Conservation (phyloP, 2,797 vertebrate species). For the Lepus townsendii region DNA sequence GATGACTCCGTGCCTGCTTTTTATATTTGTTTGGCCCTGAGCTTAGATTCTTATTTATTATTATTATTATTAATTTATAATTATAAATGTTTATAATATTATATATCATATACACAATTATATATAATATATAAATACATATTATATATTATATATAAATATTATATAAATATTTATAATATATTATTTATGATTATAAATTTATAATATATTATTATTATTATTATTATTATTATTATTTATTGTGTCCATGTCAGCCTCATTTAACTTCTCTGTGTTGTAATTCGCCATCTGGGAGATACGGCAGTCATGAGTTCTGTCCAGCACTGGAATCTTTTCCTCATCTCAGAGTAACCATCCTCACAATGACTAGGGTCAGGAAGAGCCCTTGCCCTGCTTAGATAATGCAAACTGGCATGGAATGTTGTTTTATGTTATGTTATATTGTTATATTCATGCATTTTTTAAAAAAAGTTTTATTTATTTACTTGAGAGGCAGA, state of each 20-base stretch:
- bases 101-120: too few species aligned
- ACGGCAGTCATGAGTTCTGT: slow-evolving; percentile 1
- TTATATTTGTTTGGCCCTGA: slow-evolving; percentile 20
- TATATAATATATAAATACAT: too few species aligned
- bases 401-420: neutral
- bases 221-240: neutral
- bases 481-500: too few species aligned
- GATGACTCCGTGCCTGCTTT: neutral
- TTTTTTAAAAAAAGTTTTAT: too few species aligned
- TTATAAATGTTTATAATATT: too few species aligned
- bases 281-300: slow-evolving; percentile 1
- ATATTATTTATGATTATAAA: too few species aligned
- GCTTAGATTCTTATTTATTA: neutral
- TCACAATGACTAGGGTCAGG: neutral
- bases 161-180: too few species aligned
- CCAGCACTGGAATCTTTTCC: neutral
- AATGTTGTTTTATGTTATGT: neutral
- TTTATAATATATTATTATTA: neutral
- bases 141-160: too few species aligned
- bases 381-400: neutral
- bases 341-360: neutral
- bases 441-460: too few species aligned
- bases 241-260: neutral
- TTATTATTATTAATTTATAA: neutral
- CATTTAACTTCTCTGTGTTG: slow-evolving; percentile 1